Evolutionary conservation across 2,113 vertebrate genomes (phyloP).

Genomic region (Puffinus mauretanicus): DNA sequence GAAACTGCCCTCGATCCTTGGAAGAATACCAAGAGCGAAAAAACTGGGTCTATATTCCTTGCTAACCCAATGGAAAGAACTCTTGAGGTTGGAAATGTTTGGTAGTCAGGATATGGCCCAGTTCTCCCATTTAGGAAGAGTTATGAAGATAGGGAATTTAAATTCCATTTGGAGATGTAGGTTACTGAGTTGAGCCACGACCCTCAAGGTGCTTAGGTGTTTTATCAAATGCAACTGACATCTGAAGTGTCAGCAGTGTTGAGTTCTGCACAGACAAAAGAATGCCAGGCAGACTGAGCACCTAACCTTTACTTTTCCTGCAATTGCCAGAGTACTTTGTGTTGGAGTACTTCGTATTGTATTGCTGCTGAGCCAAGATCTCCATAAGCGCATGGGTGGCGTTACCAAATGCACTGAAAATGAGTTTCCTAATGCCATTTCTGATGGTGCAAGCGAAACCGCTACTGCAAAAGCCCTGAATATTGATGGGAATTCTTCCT

Average conservation of each 20-base stretch:
- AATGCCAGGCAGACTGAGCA: background rate
- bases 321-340: slow-evolving; percentile 78
- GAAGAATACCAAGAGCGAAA: background rate
- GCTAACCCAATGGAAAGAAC: background rate
- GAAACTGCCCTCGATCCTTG: background rate
- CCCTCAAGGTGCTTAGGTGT: background rate
- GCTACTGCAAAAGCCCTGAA: background rate
- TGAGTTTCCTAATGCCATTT: background rate
- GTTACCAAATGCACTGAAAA: background rate
- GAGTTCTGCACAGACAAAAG: background rate
- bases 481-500: background rate
- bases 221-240: background rate
- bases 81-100: background rate
- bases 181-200: background rate
- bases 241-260: background rate
- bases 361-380: slow-evolving; percentile 83
- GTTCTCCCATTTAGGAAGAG: background rate
- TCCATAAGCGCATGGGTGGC: slow-evolving; percentile 60
- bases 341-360: slow-evolving; percentile 80
- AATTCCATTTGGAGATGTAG: background rate
- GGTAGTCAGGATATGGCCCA: background rate
- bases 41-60: background rate
- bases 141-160: background rate
- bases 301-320: background rate
- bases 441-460: background rate